These are phyloP conservation scores for Catostomus latipinnis DNA, from an alignment of 2,797 vertebrate species.

Conservation along the genomic window DNA sequence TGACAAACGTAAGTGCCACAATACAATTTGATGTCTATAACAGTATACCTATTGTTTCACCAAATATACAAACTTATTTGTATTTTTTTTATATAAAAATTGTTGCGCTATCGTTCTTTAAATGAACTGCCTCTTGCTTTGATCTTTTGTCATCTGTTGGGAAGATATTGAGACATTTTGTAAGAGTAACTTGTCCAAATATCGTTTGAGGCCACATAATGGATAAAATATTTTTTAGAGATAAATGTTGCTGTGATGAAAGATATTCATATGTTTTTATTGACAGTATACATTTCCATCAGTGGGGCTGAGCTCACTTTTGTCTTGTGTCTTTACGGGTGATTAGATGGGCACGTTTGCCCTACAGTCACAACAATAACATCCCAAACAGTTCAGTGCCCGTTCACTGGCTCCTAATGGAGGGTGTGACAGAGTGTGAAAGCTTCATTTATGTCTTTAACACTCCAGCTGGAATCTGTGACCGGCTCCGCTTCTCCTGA, in stretches of 20 bases:
- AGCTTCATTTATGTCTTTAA: not conserved
- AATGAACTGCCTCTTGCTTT: no score
- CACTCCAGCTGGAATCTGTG: not conserved
- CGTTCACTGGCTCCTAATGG: slow-evolving; percentile 45
- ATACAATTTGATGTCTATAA: no score
- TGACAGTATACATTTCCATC: slow-evolving; percentile 31
- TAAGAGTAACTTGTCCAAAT: no score
- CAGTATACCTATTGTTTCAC: no score
- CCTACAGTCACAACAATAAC: slow-evolving; percentile 46
- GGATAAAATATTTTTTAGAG: not conserved
- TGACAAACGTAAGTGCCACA: no score
- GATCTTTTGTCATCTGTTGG: no score
- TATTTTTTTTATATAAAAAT: no score
- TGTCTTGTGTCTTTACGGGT: slow-evolving; percentile 28
- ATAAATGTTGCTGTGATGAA: not conserved
- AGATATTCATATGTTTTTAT: slow-evolving; percentile 25
- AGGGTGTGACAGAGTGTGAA: slow-evolving; percentile 41
- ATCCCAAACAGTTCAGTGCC: slow-evolving; percentile 53
- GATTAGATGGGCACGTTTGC: slow-evolving; percentile 36
- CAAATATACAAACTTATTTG: no score
- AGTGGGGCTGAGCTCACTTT: slow-evolving; percentile 33
- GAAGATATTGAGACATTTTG: no score
- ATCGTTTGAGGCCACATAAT: no score
- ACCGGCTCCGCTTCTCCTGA: not conserved
- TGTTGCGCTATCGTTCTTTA: no score